Evolutionary conservation across 2,113 vertebrate genomes (phyloP), one percentile per base, ranked within the genome.

Genomic region (Microtus ochrogaster): DNA sequence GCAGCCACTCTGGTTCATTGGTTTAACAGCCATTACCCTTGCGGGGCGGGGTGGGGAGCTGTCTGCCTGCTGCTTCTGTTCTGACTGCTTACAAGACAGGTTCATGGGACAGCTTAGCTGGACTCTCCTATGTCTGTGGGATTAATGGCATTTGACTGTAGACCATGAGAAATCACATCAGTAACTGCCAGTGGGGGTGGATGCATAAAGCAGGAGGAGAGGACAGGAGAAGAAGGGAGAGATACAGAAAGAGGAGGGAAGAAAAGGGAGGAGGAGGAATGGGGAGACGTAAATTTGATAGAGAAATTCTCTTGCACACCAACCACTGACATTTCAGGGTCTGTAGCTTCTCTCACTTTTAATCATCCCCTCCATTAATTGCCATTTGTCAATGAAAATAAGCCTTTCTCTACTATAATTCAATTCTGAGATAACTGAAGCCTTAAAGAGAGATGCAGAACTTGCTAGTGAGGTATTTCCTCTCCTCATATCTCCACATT

Each of bases 131-230:
- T 94, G 81, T 65, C 70, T 94, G 88, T 91, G 3, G 76, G 76
- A 96, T 96, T 94, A 97, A 95, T 93, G 90, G 28, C 81, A 94
- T 96, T 97, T 97, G 96, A 95, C 96, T 93, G 74, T 94, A 96
- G 88, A 97, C 93, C 94, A 90, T 94, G 74, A 97, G 44, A 96
- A 96, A 96, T 96, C 72, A 96, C 83, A 90, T 95, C 90, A 96
- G 74, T 93, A 92, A 52, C 81, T 81, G 39, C 3, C 3, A 39
- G 68, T 74, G 78, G 88, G 16, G 47, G 73, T 94, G 47, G 68
- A 77, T n/a, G 44, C 47, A 90, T 63, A 72, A 91, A 87, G 94
- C 78, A 76, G 36, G 65, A 93, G 14, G 73, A 86, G 14, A 33
- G 90, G 28, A 89, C 41, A 72, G 14, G 39, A 91, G 49, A 83